Evolutionary conservation across 2,113 vertebrate species (phyloP).

Genomic region (Melanostigma gelatinosum): DNA sequence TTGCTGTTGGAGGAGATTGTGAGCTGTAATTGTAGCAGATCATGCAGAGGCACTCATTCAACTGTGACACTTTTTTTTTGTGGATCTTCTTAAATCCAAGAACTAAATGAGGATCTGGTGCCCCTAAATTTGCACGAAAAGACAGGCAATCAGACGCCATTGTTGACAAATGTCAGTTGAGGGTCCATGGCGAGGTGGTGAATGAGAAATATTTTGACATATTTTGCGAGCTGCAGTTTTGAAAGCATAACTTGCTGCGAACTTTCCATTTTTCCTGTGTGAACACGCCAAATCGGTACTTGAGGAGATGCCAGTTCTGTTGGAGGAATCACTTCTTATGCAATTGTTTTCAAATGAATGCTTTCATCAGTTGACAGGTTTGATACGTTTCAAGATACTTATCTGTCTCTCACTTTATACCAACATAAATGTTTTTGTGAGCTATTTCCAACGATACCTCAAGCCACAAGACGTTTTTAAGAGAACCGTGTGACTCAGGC

Average conservation of each 20-base stretch:
- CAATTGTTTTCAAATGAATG: neutral
- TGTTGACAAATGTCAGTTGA: constrained; percentile 1
- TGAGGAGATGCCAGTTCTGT: neutral
- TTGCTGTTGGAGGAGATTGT: neutral
- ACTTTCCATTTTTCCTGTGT: constrained; percentile 8
- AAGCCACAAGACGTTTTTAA: constrained; percentile 39
- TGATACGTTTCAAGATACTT: neutral
- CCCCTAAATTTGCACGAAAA: neutral
- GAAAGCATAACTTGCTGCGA: constrained; percentile 10
- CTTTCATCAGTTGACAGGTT: neutral
- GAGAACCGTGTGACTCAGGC: constrained; percentile 45
- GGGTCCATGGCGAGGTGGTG: neutral
- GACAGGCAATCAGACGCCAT: constrained; percentile 4
- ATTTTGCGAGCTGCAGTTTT: constrained; percentile 1
- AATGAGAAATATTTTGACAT: neutral
- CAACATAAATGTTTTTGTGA: constrained; percentile 19
- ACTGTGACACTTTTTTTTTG: too few relatives aligned
- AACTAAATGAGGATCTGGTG: neutral
- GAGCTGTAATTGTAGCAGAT: neutral
- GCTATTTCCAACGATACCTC: constrained; percentile 43
- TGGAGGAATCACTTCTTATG: neutral
- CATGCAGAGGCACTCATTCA: neutral
- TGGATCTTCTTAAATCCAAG: neutral
- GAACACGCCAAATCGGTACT: neutral
- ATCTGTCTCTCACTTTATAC: constrained; percentile 21